Evolutionary conservation across 2,797 vertebrate species (phyloP), one percentile per base, ranked within the genome.

Genomic region (Dendrocincla tyrannina): DNA sequence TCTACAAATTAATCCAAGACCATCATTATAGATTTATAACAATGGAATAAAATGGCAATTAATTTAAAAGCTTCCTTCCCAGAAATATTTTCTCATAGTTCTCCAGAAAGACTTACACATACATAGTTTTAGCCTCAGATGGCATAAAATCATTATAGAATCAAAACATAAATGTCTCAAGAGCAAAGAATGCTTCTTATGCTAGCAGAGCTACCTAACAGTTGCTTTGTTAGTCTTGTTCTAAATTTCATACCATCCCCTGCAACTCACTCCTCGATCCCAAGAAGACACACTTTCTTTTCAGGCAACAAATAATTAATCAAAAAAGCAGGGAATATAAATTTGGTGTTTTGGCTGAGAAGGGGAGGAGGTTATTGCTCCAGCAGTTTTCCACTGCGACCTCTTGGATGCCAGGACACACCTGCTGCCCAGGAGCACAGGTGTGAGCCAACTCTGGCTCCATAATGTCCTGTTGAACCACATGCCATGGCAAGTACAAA

Each of bases 101-200:
- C 74, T 76, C 35, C 22, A 85, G 10, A 22, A 68, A 88, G 56
- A 79, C 13, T 69, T 91, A 55, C 3, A 58, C 44, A 84, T 87
- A 89, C 67, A 91, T 28, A 60, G 50, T 47, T 88, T 63, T 56
- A 69, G 78, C 70, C 63, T 91, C 85, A 93, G 82, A 69, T 28
- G 44, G 44, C 32, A 87, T 53, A 53, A 94, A 82, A n/a, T 88
- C 87, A 66, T 56, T 72, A 73, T 0, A 69, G 18, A 93, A 88
- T 74, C 63, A 89, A 93, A 90, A 67, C 27, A 76, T 5, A 42
- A 20, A 30, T 10, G 15, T 63, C 68, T 52, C 59, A 85, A 52
- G 80, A 88, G 63, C 39, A 89, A 70, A 76, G 63, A 79, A 63
- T 7, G 5, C 9, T 69, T 81, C 42, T 69, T 52, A 78, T 5